Percentiles rank a stretch among this genome's conserved stretches.
phyloP scores from a whole-genome alignment of 2,888 invertebrate genomes.

The Alloscopus bannaensis region DNA sequence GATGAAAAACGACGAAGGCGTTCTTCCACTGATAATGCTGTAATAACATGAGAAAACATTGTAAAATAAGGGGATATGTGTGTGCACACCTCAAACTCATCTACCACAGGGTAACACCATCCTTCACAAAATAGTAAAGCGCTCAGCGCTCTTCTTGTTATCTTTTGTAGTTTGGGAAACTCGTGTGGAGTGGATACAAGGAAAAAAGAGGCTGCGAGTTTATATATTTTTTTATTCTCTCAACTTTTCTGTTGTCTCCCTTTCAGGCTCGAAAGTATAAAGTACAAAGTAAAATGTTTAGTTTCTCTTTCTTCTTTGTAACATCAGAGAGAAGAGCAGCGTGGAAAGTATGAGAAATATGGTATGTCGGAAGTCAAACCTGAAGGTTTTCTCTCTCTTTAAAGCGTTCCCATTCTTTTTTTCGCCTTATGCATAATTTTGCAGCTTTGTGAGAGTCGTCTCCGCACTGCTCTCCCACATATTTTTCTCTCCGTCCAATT shows the following conservation, averaged over 20 bases:
- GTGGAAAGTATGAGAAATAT: slow-evolving; percentile 9
- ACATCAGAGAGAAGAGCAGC: not conserved
- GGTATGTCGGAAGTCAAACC: slow-evolving; percentile 33
- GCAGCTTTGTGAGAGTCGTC: slow-evolving; percentile 36
- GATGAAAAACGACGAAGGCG: slow-evolving; percentile 3
- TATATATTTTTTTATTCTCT: not conserved
- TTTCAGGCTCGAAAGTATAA: too few relatives aligned
- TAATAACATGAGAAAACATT: slow-evolving; percentile 1
- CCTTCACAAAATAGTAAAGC: too few relatives aligned
- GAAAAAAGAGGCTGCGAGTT: slow-evolving; percentile 8
- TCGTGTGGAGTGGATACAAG: too few relatives aligned
- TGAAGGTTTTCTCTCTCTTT: not conserved
- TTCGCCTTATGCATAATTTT: slow-evolving; percentile 66
- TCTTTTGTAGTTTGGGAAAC: too few relatives aligned
- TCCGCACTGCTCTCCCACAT: slow-evolving; percentile 12
- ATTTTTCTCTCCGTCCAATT: slow-evolving; percentile 62
- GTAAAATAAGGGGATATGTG: too few relatives aligned
- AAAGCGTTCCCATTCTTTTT: not conserved
- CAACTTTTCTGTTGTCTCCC: not conserved
- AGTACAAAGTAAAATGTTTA: slow-evolving; percentile 4
- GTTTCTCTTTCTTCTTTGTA: not conserved
- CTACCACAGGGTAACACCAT: too few relatives aligned
- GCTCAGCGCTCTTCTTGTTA: too few relatives aligned
- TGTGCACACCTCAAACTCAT: too few relatives aligned
- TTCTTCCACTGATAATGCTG: slow-evolving; percentile 24